Percentiles rank a stretch among this genome's conserved stretches.
phyloP scores from a whole-genome alignment of 2,888 invertebrate species.

The Pegoplata infirma region DNA sequence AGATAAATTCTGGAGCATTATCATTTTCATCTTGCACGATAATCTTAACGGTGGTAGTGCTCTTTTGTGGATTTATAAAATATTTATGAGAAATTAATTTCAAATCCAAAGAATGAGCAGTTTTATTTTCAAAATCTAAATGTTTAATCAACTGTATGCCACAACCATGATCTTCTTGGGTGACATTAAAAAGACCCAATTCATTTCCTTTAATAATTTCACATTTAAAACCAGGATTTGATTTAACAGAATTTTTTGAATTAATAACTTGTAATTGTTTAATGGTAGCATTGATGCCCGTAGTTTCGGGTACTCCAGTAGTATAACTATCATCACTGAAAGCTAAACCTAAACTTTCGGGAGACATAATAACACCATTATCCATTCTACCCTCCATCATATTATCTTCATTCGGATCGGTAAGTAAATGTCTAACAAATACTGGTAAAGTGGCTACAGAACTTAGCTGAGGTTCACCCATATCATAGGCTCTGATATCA shows the following conservation, averaged over 20 bases:
- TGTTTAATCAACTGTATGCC: conserved; percentile 85
- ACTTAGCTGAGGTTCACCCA: conserved; percentile 90
- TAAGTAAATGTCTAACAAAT: conserved; percentile 89
- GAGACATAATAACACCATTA: conserved; percentile 71
- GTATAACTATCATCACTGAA: conserved; percentile 93
- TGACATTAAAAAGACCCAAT: conserved; percentile 82
- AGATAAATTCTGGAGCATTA: conserved; percentile 90
- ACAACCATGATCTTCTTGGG: conserved; percentile 89
- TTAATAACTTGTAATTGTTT: conserved; percentile 78
- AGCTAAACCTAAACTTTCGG: conserved; percentile 82
- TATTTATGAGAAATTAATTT: conserved; percentile 89
- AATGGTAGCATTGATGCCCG: conserved; percentile 76
- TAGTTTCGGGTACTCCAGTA: conserved; percentile 86
- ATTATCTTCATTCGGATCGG: conserved; percentile 81
- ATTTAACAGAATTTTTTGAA: conserved; percentile 73
- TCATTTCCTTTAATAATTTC: conserved; percentile 88
- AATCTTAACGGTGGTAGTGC: conserved; percentile 86
- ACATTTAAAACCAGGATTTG: conserved; percentile 83
- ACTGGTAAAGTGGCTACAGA: conserved; percentile 90
- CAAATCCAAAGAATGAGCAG: conserved; percentile 86
- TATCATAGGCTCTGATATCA: conserved; percentile 90
- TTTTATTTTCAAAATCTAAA: conserved; percentile 88
- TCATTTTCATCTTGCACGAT: conserved; percentile 93
- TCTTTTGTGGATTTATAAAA: conserved; percentile 87
- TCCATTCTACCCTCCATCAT: conserved; percentile 68